A percentile compares a stretch with the other conserved stretches of the same genome.
Conservation (phyloP, 92 coral and sea anemone species). For the Pocillopora meandrina region DNA sequence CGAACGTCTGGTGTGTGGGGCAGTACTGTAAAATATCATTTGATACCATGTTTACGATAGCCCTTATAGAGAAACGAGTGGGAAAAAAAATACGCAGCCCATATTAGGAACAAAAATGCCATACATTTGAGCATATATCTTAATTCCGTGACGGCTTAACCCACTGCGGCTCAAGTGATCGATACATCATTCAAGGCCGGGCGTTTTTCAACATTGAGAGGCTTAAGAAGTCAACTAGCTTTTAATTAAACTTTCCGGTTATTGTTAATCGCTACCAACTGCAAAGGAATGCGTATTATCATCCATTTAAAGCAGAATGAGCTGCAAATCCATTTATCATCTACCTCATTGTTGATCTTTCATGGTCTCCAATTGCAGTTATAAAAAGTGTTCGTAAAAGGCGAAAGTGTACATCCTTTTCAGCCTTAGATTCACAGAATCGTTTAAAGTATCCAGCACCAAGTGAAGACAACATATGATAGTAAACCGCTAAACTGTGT, state of each 20-base stretch:
- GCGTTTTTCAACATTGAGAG: background rate
- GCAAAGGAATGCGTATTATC: background rate
- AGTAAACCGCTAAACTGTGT: background rate
- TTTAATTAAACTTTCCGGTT: slow-evolving; percentile 15
- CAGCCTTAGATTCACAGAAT: background rate
- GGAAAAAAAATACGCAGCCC: background rate
- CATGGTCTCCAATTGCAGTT: too few relatives aligned
- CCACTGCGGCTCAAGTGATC: background rate
- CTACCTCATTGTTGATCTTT: background rate
- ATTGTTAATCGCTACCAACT: slow-evolving; percentile 9
- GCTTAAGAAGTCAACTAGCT: slow-evolving; percentile 4
- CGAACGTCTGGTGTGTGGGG: too few relatives aligned
- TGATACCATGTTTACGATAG: too few relatives aligned
- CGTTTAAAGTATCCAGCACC: background rate
- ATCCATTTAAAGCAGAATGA: background rate
- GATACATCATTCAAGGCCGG: background rate
- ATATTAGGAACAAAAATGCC: background rate
- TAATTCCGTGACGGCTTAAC: background rate
- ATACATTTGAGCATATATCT: background rate
- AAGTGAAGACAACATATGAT: background rate
- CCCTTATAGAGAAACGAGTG: background rate
- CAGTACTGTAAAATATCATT: too few relatives aligned
- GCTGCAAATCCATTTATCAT: slow-evolving; percentile 19
- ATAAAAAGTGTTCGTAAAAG: background rate
- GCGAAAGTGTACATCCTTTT: background rate